Evolutionary conservation across 2,113 vertebrate genomes (phyloP).

Genomic region (Hirundichthys speculiger): DNA sequence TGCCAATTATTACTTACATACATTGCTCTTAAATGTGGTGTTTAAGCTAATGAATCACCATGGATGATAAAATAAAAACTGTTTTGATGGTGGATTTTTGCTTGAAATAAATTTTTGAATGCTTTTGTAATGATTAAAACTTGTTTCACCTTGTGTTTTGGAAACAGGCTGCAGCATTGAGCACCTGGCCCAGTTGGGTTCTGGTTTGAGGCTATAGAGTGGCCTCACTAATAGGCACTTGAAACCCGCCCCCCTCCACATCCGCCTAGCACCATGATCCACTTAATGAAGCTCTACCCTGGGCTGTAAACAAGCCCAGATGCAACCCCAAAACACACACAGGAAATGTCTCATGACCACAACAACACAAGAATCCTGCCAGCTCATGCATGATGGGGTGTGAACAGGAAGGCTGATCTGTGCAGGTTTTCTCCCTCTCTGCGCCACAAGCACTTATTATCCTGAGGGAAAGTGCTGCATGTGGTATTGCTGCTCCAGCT

Average conservation of each 20-base stretch:
- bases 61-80: neutral
- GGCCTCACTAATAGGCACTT: constrained; percentile 69
- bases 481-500: constrained; percentile 65
- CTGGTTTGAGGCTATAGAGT: constrained; percentile 66
- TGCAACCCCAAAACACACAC: constrained; percentile 76
- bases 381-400: constrained; percentile 73
- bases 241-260: constrained; percentile 44
- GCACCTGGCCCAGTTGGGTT: constrained; percentile 73
- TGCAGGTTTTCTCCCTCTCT: constrained; percentile 69
- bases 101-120: constrained; percentile 6
- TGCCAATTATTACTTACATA: neutral
- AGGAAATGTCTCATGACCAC: constrained; percentile 76
- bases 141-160: constrained; percentile 29
- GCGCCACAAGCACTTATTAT: constrained; percentile 72
- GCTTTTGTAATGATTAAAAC: constrained; percentile 48
- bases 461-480: constrained; percentile 64
- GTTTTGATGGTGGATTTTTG: neutral
- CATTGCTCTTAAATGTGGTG: neutral
- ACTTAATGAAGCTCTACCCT: constrained; percentile 72
- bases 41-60: neutral
- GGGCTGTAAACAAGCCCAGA: constrained; percentile 76
- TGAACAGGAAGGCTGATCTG: constrained; percentile 75
- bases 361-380: constrained; percentile 66
- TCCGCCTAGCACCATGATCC: constrained; percentile 56
- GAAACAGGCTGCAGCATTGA: constrained; percentile 36